Base-by-base conservation (phyloP, 2,888 invertebrate species). In the Andrena chrysosceles region DNA sequence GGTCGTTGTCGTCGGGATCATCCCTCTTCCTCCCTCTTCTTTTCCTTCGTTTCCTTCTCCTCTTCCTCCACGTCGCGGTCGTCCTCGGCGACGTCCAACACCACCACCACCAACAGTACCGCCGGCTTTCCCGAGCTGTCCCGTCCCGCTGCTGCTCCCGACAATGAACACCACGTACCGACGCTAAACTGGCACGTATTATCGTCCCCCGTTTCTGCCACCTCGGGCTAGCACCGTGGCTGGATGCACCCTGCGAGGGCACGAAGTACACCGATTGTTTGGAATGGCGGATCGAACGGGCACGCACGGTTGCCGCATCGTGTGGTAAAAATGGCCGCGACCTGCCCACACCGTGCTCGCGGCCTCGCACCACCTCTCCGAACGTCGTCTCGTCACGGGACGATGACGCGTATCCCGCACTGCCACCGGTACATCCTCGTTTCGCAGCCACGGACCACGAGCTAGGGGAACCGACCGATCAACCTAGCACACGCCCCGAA, bases 231-330 rank as follows among this genome's bases (percentile, higher is more conserved):
- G 0, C 23, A 77, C 77, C 83, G 80, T 94, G 94, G 95, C 95
- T 90, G 95, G 95, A 95, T 95, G 94, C 95, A 95, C 95, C 94
- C 95, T 95, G 95, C 94, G 95, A 95, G 95, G 90, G 90, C 90
- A 88, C 90, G 90, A 86, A 95, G 95, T 83, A 82, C 95, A 95
- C 95, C 92, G 94, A 95, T 95, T 95, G 96, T 95, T 96, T 96
- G 96, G 96, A 96, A 96, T 96, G 96, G 96, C 96, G 96, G 96
- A 96, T 92, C 91, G 92, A 92, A 93, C 90, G 87, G 89, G 95
- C 95, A 95, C 95, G 95, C 96, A 96, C 96, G 95, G 95, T 95
- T 96, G 96, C 96, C 96, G 96, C 96, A 96, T 96, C 96, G 96
- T 95, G 95, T 95, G 95, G 95, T 95, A 96, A 96, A 93, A 96